Conservation (phyloP, 2,113 vertebrate species). For the Plecotus auritus region DNA sequence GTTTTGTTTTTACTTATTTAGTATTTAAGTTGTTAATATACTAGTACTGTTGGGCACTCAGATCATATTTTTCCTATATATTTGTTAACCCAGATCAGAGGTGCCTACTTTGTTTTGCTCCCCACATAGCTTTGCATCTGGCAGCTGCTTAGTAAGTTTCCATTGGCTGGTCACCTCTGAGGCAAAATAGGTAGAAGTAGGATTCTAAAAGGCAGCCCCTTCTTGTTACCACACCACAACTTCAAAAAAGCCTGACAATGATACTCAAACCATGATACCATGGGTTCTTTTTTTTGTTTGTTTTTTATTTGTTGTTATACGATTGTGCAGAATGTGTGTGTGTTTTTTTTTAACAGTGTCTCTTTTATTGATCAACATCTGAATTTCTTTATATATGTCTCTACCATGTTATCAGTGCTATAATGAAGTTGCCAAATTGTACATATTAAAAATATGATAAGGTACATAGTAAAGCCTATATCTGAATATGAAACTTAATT, state of each 20-base stretch:
- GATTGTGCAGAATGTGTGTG: not conserved
- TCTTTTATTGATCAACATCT: not conserved
- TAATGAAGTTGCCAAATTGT: not conserved
- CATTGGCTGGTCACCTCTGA: not conserved
- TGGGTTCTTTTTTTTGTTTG: not conserved
- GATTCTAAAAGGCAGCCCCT: not conserved
- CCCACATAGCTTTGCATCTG: not conserved
- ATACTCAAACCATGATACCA: not conserved
- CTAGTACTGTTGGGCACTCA: not conserved
- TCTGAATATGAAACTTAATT: not conserved
- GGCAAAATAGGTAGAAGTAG: not conserved
- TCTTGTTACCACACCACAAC: too few relatives aligned
- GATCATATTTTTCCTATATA: not conserved
- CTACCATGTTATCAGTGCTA: not conserved
- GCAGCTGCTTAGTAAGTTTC: not conserved
- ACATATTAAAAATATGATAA: not conserved
- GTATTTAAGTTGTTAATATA: not conserved
- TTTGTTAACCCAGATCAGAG: not conserved
- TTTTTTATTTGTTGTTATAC: not conserved
- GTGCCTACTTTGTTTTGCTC: accelerated
- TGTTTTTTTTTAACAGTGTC: not conserved
- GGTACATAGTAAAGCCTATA: not conserved
- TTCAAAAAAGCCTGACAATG: not conserved
- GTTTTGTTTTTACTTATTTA: not conserved
- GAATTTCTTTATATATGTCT: not conserved